Base-by-base conservation (phyloP, 1,140 invertebrate species). In the Anastatus disparis region DNA sequence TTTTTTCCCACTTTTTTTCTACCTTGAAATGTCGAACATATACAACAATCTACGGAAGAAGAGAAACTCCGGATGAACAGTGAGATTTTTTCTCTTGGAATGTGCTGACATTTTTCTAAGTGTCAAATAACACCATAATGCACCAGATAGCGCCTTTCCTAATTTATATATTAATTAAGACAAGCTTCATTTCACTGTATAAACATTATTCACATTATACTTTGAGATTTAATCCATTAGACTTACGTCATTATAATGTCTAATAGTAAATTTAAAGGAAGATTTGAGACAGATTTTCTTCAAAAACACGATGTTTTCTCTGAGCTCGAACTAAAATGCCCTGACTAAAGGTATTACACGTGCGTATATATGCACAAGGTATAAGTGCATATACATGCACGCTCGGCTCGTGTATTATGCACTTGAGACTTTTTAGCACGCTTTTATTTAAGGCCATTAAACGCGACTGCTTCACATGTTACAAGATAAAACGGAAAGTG, bases 151-250 rank as follows among this genome's bases (percentile, higher is more conserved):
- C 22, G 13, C 24, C 24, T 52, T 24, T 35, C 24, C 24, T 52
- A 55, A 55, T 55, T 29, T 29, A 31, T 55, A 29, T 29, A 55
- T 55, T 55, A 55, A 55, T 55, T 55, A 55, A 55, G 52, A 55
- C 52, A 55, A 29, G 6, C 1, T 13, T 50, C 48, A n/a, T n/a
- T n/a, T n/a, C 12, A 15, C 42, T 44, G 15, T 46, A 46, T 27
- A 27, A 2, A 3, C 7, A 13, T 31, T 55, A 55, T 31, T n/a
- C n/a, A n/a, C n/a, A n/a, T n/a, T n/a, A 55, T 10, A 31, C 52
- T 7, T 15, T 7, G 7, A 1, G 15, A 15, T 12, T 3, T 2
- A n/a, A 29, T 55, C n/a, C 27, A 29, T 55, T 31, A 55, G 29
- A 55, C 52, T 55, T 55, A n/a, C 52, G 52, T 55, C 52, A 31